phyloP scores from a whole-genome alignment of 2,888 invertebrate genomes.

The Carterocephalus palaemon region DNA sequence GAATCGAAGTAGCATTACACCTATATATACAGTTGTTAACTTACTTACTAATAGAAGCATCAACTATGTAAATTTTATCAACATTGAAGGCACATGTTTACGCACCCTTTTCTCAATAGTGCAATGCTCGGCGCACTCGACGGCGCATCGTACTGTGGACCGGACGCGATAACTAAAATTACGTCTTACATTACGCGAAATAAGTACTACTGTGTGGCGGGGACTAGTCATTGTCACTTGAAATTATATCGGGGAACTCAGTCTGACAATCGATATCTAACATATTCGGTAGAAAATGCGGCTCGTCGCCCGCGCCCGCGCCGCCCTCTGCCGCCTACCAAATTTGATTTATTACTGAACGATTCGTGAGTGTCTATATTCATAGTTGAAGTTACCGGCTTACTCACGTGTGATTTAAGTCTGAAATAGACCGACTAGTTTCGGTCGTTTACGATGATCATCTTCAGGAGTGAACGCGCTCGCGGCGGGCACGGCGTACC shows the following conservation, averaged over 20 bases:
- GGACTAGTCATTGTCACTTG: slow-evolving; percentile 41
- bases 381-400: no score
- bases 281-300: slow-evolving; percentile 21
- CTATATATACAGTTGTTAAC: slow-evolving; percentile 74
- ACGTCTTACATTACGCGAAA: slow-evolving; percentile 49
- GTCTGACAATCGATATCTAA: slow-evolving; percentile 44
- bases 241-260: slow-evolving; percentile 46
- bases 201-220: slow-evolving; percentile 37
- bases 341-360: no score
- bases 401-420: no score
- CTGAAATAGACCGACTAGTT: no score
- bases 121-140: slow-evolving; percentile 59
- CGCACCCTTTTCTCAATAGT: slow-evolving; percentile 72
- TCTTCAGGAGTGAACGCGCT: no score
- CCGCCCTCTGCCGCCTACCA: no score
- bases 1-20: slow-evolving; percentile 60
- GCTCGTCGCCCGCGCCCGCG: background rate
- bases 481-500: no score
- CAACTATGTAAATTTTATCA: slow-evolving; percentile 75
- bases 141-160: slow-evolving; percentile 44
- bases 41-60: slow-evolving; percentile 75
- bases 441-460: no score
- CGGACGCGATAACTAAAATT: slow-evolving; percentile 57
- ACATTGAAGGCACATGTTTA: slow-evolving; percentile 79
- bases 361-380: no score